Percentiles rank a stretch among this genome's conserved stretches.
Evolutionary conservation across 2,888 invertebrate species (phyloP).

Genomic region (Melanophora roralis): DNA sequence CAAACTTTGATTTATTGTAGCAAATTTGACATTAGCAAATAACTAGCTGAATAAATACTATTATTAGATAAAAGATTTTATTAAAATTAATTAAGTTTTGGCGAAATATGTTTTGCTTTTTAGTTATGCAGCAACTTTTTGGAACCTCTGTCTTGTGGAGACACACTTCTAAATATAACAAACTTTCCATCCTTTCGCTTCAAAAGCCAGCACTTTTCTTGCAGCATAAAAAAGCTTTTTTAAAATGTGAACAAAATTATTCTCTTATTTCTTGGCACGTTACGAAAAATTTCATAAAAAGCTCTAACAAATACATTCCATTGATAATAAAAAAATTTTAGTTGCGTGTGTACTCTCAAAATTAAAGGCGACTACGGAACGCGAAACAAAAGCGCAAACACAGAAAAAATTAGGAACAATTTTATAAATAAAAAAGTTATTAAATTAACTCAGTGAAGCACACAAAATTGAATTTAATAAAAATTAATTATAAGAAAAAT

Average conservation of each 20-base stretch:
- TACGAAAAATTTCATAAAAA: conserved; percentile 9
- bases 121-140: too few relatives aligned
- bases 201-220: conserved; percentile 1
- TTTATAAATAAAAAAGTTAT: not conserved
- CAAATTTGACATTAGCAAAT: too few relatives aligned
- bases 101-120: too few relatives aligned
- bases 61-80: too few relatives aligned
- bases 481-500: too few relatives aligned
- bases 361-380: conserved; percentile 37
- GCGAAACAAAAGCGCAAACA: conserved; percentile 4
- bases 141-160: too few relatives aligned
- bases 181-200: not conserved
- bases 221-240: not conserved
- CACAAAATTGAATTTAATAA: not conserved
- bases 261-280: not conserved
- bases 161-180: too few relatives aligned
- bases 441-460: not conserved
- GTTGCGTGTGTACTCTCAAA: conserved; percentile 57
- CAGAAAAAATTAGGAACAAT: not conserved
- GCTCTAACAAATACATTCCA: conserved; percentile 27
- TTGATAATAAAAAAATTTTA: conserved; percentile 29
- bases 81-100: too few relatives aligned
- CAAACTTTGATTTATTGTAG: too few relatives aligned
- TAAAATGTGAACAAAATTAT: conserved; percentile 4
- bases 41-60: too few relatives aligned